A percentile compares a stretch with the other conserved stretches of the same genome.
Evolutionary conservation across 35 echinoderm and acorn worm species (phyloP).

Genomic region (Lytechinus variegatus): DNA sequence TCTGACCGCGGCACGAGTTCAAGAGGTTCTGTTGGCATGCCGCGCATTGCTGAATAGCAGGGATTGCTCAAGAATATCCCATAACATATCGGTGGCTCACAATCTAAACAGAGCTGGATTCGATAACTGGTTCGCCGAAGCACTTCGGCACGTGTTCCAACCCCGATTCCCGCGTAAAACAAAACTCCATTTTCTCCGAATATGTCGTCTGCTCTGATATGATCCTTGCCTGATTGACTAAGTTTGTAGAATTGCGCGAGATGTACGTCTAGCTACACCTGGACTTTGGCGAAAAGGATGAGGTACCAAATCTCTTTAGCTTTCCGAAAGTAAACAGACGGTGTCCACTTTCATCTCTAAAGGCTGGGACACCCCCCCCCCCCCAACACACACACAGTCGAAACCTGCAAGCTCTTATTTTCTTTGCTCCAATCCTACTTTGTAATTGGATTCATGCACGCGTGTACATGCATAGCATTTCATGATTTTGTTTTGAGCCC

Average conservation of each 20-base stretch:
- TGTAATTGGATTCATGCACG: neutral
- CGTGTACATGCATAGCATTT: too few species aligned
- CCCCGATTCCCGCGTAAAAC: neutral
- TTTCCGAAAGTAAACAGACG: neutral
- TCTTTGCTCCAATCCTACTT: neutral
- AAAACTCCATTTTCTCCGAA: neutral
- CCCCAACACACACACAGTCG: too few species aligned
- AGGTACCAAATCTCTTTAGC: neutral
- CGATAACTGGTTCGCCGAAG: neutral
- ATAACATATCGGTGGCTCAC: neutral
- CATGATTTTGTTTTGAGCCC: too few species aligned
- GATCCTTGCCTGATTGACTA: neutral
- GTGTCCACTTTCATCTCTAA: neutral
- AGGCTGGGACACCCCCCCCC: neutral
- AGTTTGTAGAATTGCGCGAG: neutral
- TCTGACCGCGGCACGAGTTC: slow-evolving; percentile 15
- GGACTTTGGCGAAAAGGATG: neutral
- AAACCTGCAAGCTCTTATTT: neutral
- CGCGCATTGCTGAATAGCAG: neutral
- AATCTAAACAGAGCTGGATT: neutral
- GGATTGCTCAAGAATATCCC: neutral
- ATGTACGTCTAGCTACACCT: neutral
- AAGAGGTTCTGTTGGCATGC: neutral
- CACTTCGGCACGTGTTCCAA: neutral
- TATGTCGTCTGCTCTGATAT: neutral